These are phyloP conservation scores for Plagodis pulveraria DNA, from an alignment of 2,888 invertebrate species.

Conservation along the genomic window DNA sequence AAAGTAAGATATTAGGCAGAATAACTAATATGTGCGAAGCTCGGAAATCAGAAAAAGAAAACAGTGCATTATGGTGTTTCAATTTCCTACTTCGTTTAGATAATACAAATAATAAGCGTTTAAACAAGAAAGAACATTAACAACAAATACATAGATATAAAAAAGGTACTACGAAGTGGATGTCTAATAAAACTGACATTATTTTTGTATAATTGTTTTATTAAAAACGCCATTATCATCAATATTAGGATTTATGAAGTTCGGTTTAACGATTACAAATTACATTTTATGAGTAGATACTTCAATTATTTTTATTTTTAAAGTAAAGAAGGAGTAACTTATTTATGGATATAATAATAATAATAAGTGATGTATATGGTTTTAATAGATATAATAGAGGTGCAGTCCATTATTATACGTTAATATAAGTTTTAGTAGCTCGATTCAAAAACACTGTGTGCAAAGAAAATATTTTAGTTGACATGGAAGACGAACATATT, in stretches of 20 bases:
- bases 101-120: conserved; percentile 30
- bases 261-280: conserved; percentile 84
- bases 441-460: conserved; percentile 25
- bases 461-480: conserved; percentile 34
- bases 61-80: conserved; percentile 40
- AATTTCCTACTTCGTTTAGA: conserved; percentile 4
- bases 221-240: conserved; percentile 85
- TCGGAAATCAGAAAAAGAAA: conserved; percentile 47
- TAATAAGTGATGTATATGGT: conserved; percentile 55
- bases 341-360: conserved; percentile 61
- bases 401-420: conserved; percentile 58
- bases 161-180: conserved; percentile 33
- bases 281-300: conserved; percentile 78
- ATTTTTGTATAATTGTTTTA: conserved; percentile 82
- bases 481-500: conserved; percentile 66
- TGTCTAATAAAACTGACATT: conserved; percentile 74
- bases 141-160: conserved; percentile 33
- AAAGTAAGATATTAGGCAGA: conserved; percentile 44
- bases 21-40: conserved; percentile 58
- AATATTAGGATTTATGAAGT: conserved; percentile 85
- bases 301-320: conserved; percentile 75
- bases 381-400: conserved; percentile 46
- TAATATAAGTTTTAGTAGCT: conserved; percentile 12
- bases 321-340: conserved; percentile 74
- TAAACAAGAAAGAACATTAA: conserved; percentile 29